Conservation (phyloP, 2,113 vertebrate genomes). For the Lathamus discolor region DNA sequence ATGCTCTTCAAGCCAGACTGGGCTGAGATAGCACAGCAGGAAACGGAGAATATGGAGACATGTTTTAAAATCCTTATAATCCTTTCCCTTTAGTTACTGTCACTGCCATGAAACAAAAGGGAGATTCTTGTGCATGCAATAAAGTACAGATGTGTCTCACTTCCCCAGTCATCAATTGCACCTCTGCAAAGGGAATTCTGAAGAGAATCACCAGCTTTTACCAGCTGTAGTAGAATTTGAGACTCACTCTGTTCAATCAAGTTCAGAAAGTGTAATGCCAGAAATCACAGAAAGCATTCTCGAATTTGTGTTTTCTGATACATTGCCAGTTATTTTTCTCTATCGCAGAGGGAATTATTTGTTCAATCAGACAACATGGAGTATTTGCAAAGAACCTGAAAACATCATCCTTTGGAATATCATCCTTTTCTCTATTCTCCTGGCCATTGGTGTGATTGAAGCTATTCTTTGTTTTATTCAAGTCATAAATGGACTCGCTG, state of each 20-base stretch:
- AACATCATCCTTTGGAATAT: constrained; percentile 81
- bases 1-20: neutral
- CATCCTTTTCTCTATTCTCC: constrained; percentile 80
- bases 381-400: constrained; percentile 68
- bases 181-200: neutral
- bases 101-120: neutral
- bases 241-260: neutral
- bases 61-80: neutral
- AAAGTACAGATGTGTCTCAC: neutral
- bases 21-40: neutral
- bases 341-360: constrained; percentile 76
- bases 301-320: neutral
- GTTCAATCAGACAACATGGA: constrained; percentile 74
- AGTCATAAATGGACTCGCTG: constrained; percentile 78
- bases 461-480: constrained; percentile 80
- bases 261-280: neutral
- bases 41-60: neutral
- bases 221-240: neutral
- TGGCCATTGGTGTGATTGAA: constrained; percentile 75
- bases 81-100: neutral
- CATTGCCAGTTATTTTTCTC: neutral
- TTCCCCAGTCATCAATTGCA: neutral
- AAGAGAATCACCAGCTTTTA: neutral
- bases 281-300: neutral
- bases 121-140: neutral